phyloP scores from a whole-genome alignment of 2,888 invertebrate species.

The Plebejus argus region DNA sequence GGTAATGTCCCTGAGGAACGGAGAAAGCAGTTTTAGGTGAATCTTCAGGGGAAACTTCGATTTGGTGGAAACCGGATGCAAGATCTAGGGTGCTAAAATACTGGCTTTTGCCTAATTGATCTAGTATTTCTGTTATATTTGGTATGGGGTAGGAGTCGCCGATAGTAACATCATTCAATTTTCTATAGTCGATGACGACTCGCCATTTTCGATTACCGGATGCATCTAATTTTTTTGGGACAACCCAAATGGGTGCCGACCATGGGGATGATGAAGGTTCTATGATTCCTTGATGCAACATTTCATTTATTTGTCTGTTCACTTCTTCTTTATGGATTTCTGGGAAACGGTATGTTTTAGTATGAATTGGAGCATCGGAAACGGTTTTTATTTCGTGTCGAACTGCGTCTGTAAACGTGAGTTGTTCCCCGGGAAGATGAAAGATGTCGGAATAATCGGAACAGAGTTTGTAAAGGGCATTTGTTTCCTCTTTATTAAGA shows the following conservation, averaged over 20 bases:
- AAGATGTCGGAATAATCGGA: too few relatives aligned
- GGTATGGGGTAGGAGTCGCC: conserved; percentile 32
- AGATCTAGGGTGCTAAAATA: neutral
- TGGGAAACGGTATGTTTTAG: too few relatives aligned
- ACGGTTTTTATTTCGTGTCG: too few relatives aligned
- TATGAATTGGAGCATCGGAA: too few relatives aligned
- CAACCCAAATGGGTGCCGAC: neutral
- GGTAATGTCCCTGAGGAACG: too few relatives aligned
- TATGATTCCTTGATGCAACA: neutral
- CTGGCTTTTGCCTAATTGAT: neutral
- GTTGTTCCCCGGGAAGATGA: too few relatives aligned
- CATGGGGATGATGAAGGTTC: neutral
- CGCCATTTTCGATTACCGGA: conserved; percentile 1
- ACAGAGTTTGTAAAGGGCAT: too few relatives aligned
- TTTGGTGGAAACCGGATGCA: conserved; percentile 7
- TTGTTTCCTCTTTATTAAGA: too few relatives aligned
- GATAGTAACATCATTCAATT: neutral
- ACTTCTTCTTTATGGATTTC: too few relatives aligned
- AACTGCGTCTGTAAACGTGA: too few relatives aligned
- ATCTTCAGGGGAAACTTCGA: neutral
- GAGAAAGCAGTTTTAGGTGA: too few relatives aligned
- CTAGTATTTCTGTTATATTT: too few relatives aligned
- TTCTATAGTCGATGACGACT: neutral
- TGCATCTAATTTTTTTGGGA: conserved; percentile 14
- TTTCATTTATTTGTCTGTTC: neutral